These are phyloP conservation scores for Protophormia terraenovae DNA, from an alignment of 2,888 invertebrate species.

Conservation along the genomic window DNA sequence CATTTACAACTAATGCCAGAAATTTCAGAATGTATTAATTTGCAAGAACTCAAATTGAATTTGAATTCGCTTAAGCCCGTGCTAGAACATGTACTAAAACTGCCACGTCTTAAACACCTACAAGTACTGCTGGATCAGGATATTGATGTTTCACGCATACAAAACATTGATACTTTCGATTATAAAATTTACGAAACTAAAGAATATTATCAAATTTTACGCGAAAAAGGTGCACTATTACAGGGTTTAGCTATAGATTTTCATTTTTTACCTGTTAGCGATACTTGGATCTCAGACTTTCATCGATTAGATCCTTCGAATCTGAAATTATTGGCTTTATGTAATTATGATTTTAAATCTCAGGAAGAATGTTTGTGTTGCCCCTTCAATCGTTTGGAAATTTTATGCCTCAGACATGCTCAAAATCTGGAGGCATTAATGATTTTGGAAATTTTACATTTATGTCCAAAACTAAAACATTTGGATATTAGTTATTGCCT, in stretches of 20 bases:
- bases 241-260: slow-evolving; percentile 75
- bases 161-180: slow-evolving; percentile 74
- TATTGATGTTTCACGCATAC: slow-evolving; percentile 64
- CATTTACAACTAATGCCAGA: slow-evolving; percentile 72
- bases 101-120: slow-evolving; percentile 73
- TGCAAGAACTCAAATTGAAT: slow-evolving; percentile 74
- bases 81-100: slow-evolving; percentile 70
- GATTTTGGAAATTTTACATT: slow-evolving; percentile 72
- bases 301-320: slow-evolving; percentile 63
- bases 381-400: slow-evolving; percentile 72
- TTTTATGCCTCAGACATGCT: slow-evolving; percentile 59
- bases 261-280: slow-evolving; percentile 73
- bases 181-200: slow-evolving; percentile 75
- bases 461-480: slow-evolving; percentile 73
- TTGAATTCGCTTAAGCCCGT: slow-evolving; percentile 74
- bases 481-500: slow-evolving; percentile 76
- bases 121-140: slow-evolving; percentile 75
- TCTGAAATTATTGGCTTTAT: slow-evolving; percentile 74
- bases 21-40: slow-evolving; percentile 71
- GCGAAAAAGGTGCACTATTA: slow-evolving; percentile 71
- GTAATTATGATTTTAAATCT: slow-evolving; percentile 73
- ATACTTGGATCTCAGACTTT: slow-evolving; percentile 64
- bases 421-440: slow-evolving; percentile 66
- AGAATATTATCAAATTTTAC: slow-evolving; percentile 76
- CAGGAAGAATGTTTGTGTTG: slow-evolving; percentile 67